These are phyloP conservation scores for Amniataba percoides DNA, from an alignment of 2,797 vertebrate species.

Conservation along the genomic window DNA sequence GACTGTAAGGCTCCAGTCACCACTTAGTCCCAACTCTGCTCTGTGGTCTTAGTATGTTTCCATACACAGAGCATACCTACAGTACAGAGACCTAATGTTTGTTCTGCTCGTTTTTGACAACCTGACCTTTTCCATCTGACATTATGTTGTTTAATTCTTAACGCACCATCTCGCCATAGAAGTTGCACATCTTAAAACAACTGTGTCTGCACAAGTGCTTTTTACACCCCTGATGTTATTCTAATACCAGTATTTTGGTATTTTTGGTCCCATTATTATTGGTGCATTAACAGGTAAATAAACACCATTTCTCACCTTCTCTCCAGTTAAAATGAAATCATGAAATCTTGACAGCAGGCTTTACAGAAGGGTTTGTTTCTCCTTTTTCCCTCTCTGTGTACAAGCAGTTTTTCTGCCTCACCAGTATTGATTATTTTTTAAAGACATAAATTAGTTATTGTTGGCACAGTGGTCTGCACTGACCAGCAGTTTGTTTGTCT, in stretches of 20 bases:
- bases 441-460: constrained; percentile 22
- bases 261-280: no score
- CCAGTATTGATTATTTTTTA: constrained; percentile 14
- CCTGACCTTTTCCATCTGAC: background rate
- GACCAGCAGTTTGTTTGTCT: constrained; percentile 8
- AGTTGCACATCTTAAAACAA: background rate
- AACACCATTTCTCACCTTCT: background rate
- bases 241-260: background rate
- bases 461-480: background rate
- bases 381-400: background rate
- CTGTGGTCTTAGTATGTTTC: constrained; percentile 44
- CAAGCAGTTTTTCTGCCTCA: background rate
- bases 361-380: background rate
- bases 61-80: constrained; percentile 37
- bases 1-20: constrained; percentile 14
- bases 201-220: background rate
- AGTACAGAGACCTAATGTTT: constrained; percentile 48
- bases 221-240: background rate
- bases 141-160: background rate
- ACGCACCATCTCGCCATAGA: background rate
- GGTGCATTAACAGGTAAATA: constrained; percentile 1
- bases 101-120: constrained; percentile 26
- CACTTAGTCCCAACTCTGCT: constrained; percentile 28
- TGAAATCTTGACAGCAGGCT: background rate
- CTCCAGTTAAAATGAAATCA: constrained; percentile 1